Percentiles rank a stretch among this genome's conserved stretches.
These are phyloP conservation scores for Pristis pectinata DNA, from an alignment of 2,797 vertebrate genomes.

Conservation along the genomic window DNA sequence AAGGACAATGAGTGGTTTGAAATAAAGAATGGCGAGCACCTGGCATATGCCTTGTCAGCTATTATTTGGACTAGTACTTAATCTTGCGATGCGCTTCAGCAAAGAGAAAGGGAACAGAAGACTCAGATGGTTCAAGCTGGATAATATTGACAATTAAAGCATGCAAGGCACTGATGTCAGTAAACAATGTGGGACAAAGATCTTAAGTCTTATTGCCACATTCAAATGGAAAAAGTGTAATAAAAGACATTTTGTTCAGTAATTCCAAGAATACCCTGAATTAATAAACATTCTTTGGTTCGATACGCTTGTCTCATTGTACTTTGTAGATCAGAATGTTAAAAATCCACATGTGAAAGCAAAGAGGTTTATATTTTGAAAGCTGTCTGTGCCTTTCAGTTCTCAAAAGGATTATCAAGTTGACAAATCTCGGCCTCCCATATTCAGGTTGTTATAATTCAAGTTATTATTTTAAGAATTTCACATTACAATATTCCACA, in stretches of 20 bases:
- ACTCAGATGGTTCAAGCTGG: not conserved
- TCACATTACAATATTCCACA: slow-evolving; percentile 4
- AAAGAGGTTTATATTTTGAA: slow-evolving; percentile 30
- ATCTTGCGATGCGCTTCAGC: not conserved
- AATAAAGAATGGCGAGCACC: not conserved
- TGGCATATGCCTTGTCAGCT: slow-evolving; percentile 1
- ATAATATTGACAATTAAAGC: not conserved
- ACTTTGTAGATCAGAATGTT: slow-evolving; percentile 9
- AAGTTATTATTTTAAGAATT: slow-evolving; percentile 22
- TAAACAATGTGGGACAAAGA: slow-evolving; percentile 6
- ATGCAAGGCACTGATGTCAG: not conserved
- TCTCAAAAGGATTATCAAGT: slow-evolving; percentile 17
- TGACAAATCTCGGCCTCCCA: slow-evolving; percentile 21
- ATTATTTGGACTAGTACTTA: slow-evolving; percentile 5
- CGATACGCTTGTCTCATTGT: not conserved
- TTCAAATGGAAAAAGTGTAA: slow-evolving; percentile 8
- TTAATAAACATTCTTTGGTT: slow-evolving; percentile 33
- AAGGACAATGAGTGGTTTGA: not conserved
- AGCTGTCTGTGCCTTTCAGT: slow-evolving; percentile 14
- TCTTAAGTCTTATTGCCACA: not conserved
- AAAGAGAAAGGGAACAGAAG: not conserved
- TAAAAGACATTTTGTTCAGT: not conserved
- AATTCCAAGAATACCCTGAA: slow-evolving; percentile 13
- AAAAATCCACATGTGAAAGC: not conserved
- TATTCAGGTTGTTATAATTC: slow-evolving; percentile 13